phyloP scores from a whole-genome alignment of 2,113 vertebrate genomes.

The Anas platyrhynchos region DNA sequence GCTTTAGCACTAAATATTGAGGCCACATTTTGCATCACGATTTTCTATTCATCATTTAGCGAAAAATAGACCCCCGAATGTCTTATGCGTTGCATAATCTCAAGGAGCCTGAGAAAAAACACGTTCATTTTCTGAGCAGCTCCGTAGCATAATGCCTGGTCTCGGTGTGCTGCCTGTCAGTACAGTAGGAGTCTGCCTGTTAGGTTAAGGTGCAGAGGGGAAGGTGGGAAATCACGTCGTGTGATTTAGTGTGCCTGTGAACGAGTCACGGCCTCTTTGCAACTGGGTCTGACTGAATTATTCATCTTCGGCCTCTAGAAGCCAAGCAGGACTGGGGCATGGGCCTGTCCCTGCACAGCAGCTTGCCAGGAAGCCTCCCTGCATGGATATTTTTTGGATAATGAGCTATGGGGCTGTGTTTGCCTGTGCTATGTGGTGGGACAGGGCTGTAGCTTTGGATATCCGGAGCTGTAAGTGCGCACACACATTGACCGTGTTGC shows the following conservation, averaged over 20 bases:
- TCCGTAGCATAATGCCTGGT: not conserved
- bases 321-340: not conserved
- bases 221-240: not conserved
- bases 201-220: rapidly evolving
- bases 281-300: not conserved
- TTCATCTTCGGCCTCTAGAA: not conserved
- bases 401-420: not conserved
- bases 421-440: not conserved
- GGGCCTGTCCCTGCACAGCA: not conserved
- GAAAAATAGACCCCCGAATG: not conserved
- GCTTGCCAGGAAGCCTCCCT: not conserved
- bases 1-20: not conserved
- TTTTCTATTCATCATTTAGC: not conserved
- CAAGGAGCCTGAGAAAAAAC: not conserved
- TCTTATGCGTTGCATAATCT: not conserved
- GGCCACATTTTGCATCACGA: not conserved
- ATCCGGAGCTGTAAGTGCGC: not conserved
- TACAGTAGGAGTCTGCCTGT: not conserved
- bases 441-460: not conserved
- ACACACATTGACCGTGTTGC: not conserved
- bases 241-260: not conserved
- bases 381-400: not conserved
- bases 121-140: not conserved
- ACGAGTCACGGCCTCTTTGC: not conserved
- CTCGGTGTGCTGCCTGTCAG: not conserved